Base-by-base conservation (phyloP, 2,888 invertebrate species). In the Emmelina monodactyla region DNA sequence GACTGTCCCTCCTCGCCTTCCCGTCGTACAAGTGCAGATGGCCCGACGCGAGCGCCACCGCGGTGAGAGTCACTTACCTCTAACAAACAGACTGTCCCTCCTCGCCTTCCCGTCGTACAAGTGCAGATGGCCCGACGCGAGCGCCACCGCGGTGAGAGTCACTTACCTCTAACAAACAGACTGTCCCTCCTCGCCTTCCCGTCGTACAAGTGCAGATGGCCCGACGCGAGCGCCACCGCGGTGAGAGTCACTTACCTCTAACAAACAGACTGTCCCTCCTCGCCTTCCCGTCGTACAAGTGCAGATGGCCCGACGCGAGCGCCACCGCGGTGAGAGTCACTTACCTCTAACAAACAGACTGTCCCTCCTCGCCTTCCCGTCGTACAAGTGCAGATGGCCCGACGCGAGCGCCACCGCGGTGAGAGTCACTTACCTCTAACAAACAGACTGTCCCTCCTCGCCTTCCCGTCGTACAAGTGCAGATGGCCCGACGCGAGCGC, bases 171-270 rank as follows among this genome's bases (percentile, higher is more conserved):
- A 11, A 85, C 83, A 41, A 85, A 84, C 34, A 97, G 84, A 3
- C 87, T 85, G 69, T 98, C 96, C 0, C 96, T 88, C 4, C 88
- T 71, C 46, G 88, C 87, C 47, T 92, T 89, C 33, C 94, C 94
- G 47, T 92, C 87, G 58, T 92, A 97, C 33, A 98, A 78, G 35
- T 89, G 87, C 22, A 97, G 84, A 15, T 84, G 71, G 1, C 91
- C 91, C 7, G 88, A 88, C 1, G 82, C 80, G 5, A 91, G 62
- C 1, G 88, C 88, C 2, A 85, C 82, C 1, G 71, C 84, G 1
- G 79, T 50, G 31, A 78, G 50, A 50, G 83, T 87, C 6, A 89
- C 34, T 32, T 37, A 76, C 82, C 81, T 65, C 85, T 78, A 11
- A 85, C 83, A 41, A 85, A 84, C 34, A 97, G 84, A 3, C 87